Evolutionary conservation across 1,140 invertebrate species (phyloP).

Genomic region (Paraescarpia echinospica): DNA sequence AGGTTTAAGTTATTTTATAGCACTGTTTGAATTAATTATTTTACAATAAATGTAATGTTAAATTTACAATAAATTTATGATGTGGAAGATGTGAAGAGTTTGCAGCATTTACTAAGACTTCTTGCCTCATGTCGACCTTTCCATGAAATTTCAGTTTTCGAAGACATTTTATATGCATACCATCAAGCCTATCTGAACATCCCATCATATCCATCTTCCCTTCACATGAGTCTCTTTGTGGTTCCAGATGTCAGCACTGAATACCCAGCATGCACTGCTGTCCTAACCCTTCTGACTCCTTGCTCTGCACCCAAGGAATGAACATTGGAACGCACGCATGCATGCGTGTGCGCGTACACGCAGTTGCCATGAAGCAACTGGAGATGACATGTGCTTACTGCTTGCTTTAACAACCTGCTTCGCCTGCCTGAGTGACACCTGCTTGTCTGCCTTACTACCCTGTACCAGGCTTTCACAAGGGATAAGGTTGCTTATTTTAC

Average conservation of each 20-base stretch:
- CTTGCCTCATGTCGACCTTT: not conserved
- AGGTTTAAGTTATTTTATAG: not conserved
- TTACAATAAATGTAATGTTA: not conserved
- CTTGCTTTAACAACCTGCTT: not conserved
- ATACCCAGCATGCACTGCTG: conserved; percentile 3
- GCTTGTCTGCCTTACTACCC: not conserved
- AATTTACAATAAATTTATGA: conserved; percentile 7
- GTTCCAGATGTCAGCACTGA: not conserved
- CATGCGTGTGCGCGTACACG: not conserved
- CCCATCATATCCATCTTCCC: not conserved
- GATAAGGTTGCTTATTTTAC: too few relatives aligned
- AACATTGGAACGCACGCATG: not conserved
- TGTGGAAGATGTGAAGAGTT: not conserved
- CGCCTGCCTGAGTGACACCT: not conserved
- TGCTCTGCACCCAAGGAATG: not conserved
- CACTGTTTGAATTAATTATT: conserved; percentile 6
- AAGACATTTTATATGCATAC: not conserved
- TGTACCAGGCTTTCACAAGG: too few relatives aligned
- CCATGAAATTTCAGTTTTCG: not conserved
- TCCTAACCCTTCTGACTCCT: not conserved
- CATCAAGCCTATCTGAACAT: not conserved
- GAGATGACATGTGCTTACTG: not conserved
- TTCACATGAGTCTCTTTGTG: not conserved
- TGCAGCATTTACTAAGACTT: not conserved
- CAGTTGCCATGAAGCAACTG: not conserved